Evolutionary conservation across 2,888 invertebrate species (phyloP), one percentile per base, ranked within the genome.

Genomic region (Spisula subtruncata): DNA sequence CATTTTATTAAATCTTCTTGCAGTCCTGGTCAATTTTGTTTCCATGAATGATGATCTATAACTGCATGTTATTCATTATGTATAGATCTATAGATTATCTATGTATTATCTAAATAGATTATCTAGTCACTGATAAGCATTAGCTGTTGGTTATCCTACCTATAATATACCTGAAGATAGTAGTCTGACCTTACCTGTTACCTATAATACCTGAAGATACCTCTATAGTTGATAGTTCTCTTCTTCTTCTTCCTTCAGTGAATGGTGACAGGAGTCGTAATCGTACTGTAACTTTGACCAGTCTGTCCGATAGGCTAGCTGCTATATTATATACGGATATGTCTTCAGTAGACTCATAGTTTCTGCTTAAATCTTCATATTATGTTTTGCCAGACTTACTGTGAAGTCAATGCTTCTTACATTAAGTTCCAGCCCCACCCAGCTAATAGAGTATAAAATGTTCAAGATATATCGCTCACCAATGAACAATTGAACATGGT

Each of bases 1-100:
- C 1, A 66, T 25, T 25, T 66, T 25, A 66, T 12, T 66, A 66
- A 66, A 12, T 66, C 25, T 25, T 66, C 60, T 25, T 8, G n/a
- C n/a, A 6, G 25, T 6, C 2, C 25, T 66, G 25, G 25, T 66
- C 60, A 66, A 66, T 66, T n/a, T 25, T 25, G 25, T 66, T 66
- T 12, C 60, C 60, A 66, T 25, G 60, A 25, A n/a, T 25, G 41
- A 25, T 25, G 25, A 25, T 18, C n/a, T 60, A 60, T n/a, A 66
- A 66, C 25, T 66, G 60, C n/a, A 66, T 66, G 60, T 66, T 66
- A 66, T 25, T 66, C 25, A 66, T 66, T n/a, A 66, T 25, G 25
- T 66, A 66, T n/a, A n/a, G n/a, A n/a, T 66, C 25, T 66, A 1
- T 66, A 25, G 25, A n/a, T 66, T 5, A 66, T 66, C 60, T n/a